Evolutionary conservation across 2,113 vertebrate species (phyloP).

Genomic region (Oreochromis spilurus): DNA sequence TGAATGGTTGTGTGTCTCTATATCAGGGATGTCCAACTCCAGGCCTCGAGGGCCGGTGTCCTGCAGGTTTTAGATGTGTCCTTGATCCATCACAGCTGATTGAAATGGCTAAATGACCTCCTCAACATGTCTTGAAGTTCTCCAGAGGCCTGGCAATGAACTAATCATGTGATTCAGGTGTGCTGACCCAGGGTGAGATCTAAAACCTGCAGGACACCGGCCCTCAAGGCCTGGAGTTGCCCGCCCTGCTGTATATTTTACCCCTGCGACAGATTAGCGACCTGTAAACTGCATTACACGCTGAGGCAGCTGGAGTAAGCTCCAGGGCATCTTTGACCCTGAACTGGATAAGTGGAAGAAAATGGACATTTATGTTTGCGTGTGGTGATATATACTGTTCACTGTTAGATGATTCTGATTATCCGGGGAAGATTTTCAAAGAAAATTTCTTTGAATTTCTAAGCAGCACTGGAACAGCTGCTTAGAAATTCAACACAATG

Average conservation of each 20-base stretch:
- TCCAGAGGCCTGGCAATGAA: neutral
- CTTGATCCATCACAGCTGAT: neutral
- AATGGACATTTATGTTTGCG: neutral
- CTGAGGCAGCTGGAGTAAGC: neutral
- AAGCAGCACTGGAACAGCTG: neutral
- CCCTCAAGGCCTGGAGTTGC: neutral
- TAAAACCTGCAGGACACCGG: fast-evolving
- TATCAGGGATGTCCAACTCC: neutral
- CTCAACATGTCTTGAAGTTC: neutral
- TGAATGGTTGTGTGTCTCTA: neutral
- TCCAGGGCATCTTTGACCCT: neutral
- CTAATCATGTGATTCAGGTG: neutral
- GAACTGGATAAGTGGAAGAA: neutral
- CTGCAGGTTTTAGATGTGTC: neutral
- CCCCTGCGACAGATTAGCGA: neutral
- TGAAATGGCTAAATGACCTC: neutral
- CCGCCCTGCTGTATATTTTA: neutral
- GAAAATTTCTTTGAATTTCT: neutral
- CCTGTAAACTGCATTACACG: neutral
- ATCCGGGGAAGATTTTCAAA: neutral
- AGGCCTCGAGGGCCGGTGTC: neutral
- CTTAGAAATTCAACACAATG: neutral
- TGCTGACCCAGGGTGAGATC: neutral
- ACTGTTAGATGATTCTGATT: neutral
- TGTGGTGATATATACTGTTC: neutral